Evolutionary conservation across 2,797 vertebrate genomes (phyloP), one percentile per base, ranked within the genome.

Genomic region (Apogon hyalosoma): DNA sequence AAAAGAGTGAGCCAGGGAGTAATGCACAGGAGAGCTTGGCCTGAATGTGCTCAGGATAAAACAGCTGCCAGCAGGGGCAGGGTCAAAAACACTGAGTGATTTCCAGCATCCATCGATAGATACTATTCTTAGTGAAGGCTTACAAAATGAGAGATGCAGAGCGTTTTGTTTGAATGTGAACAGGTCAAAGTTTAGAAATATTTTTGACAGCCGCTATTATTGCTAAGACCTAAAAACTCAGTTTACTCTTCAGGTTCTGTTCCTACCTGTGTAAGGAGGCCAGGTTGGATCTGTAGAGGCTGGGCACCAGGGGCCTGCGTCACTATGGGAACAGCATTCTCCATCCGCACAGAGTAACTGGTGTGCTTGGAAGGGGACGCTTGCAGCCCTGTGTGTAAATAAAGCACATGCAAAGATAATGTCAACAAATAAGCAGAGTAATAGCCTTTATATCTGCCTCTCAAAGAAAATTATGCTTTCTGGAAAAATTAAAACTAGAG

Each of bases 271-370:
- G 98, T 95, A 1, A 99, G 96, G 61, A 99, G 96, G 74, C 98
- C 95, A 45, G 97, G 95, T 63, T 99, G 98, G 89, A 99, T 97
- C 92, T 99, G 98, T 75, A 99, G 95, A 77, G 98, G 95, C 82
- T 98, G 98, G 16, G 97, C 95, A 69, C 96, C 96, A 0, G 98
- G 96, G 82, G 98, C 96, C 85, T 99, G 98, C 24, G 98, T 99
- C 91, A 99, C 98, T 82, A 99, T 98, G 87, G 98, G 98, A 91
- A 99, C 97, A 0, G 98, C 96, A 0, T 98, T 99, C 86, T 99
- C 98, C 97, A 99, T 98, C 73, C 97, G 94, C 86, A 99, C 96
- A 0, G 98, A 98, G 90, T 99, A 99, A 85, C 98, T 96, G 52
- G 96, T 94, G 62, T 99, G 98, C 92, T 99, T 99, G 70, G 98